These are phyloP conservation scores for Atta colombica DNA, from an alignment of 1,140 invertebrate species.

Conservation along the genomic window DNA sequence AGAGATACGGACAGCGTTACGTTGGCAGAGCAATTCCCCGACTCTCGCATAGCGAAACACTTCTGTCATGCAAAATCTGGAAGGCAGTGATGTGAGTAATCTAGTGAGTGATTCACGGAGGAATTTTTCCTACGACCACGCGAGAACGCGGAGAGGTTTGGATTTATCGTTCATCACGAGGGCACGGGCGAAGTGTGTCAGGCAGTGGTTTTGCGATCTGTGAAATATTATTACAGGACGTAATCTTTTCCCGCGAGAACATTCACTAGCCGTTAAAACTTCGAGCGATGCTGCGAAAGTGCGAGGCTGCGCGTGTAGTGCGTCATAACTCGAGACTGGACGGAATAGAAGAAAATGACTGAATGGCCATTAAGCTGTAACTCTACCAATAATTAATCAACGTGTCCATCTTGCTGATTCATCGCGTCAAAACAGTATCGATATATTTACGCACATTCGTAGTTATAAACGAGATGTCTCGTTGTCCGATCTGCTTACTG, in stretches of 20 bases:
- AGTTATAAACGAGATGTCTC: not conserved
- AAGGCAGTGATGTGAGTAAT: constrained; percentile 72
- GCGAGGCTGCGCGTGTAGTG: not conserved
- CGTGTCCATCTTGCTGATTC: not conserved
- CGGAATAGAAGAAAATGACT: constrained; percentile 72
- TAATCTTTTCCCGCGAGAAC: not conserved
- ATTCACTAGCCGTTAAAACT: not conserved
- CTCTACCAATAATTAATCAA: constrained; percentile 81
- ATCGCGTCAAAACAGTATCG: not conserved
- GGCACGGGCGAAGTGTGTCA: constrained; percentile 48
- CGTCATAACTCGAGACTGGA: not conserved
- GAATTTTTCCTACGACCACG: constrained; percentile 65
- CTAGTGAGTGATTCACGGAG: constrained; percentile 72
- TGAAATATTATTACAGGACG: constrained; percentile 37
- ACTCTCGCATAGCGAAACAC: constrained; percentile 58
- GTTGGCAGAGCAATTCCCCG: constrained; percentile 47
- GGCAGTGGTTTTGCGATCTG: constrained; percentile 31
- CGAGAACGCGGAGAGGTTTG: constrained; percentile 2
- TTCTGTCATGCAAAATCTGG: constrained; percentile 71
- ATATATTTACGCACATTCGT: not conserved
- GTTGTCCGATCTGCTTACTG: not conserved
- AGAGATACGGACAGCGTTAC: constrained; percentile 42
- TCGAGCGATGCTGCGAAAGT: constrained; percentile 1
- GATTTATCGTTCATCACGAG: constrained; percentile 68
- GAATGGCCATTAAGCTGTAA: constrained; percentile 73